These are phyloP conservation scores for Cremastinae sp. DNA, from an alignment of 2,888 invertebrate species.

Conservation along the genomic window DNA sequence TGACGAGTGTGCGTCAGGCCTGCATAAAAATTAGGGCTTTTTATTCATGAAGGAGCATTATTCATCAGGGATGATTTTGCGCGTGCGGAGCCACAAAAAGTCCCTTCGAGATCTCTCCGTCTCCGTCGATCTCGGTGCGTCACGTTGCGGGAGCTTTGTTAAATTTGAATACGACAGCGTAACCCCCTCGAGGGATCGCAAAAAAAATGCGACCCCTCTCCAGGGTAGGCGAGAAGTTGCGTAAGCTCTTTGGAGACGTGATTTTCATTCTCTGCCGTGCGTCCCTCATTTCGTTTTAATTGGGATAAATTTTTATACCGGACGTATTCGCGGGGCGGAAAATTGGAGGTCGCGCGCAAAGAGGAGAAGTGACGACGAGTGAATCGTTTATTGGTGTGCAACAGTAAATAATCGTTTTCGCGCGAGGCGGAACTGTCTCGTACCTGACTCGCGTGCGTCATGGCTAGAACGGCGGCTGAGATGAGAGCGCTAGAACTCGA, in stretches of 20 bases:
- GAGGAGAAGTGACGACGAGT: not conserved
- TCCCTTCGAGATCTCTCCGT: not conserved
- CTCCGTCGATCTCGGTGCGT: slow-evolving; percentile 39
- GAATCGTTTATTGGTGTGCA: not conserved
- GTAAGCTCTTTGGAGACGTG: not conserved
- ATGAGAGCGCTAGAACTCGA: slow-evolving; percentile 99
- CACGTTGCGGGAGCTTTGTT: slow-evolving; percentile 36
- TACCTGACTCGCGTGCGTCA: slow-evolving; percentile 85
- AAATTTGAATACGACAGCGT: slow-evolving; percentile 44
- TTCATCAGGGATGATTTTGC: slow-evolving; percentile 54
- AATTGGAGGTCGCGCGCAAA: not conserved
- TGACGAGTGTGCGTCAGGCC: not conserved
- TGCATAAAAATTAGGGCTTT: not conserved
- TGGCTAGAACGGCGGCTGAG: slow-evolving; percentile 93
- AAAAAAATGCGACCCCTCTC: slow-evolving; percentile 30
- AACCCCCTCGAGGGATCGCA: slow-evolving; percentile 24
- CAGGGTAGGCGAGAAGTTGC: not conserved
- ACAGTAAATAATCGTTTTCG: too few relatives aligned
- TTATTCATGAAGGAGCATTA: slow-evolving; percentile 51
- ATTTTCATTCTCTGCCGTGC: not conserved
- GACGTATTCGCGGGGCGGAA: not conserved
- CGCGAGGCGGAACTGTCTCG: slow-evolving; percentile 63
- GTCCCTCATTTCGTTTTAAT: not conserved
- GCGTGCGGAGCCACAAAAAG: slow-evolving; percentile 5
- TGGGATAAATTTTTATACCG: not conserved